Base-by-base conservation (phyloP, 2,797 vertebrate species). In the Poeciliopsis presidionis region DNA sequence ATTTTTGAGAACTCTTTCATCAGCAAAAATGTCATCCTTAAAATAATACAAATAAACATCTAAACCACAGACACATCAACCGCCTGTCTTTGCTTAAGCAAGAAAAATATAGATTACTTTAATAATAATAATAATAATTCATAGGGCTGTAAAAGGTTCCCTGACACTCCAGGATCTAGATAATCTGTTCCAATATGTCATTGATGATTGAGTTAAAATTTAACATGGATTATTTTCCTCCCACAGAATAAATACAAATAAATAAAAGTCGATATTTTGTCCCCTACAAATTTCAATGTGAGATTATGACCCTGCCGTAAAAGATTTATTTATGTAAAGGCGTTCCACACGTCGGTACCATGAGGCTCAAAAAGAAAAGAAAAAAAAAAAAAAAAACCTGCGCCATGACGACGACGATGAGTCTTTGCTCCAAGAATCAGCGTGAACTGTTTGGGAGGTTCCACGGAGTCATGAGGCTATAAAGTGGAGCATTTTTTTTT, bases 381-480 rank as follows among this genome's bases (percentile, higher is more conserved):
- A 1, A 36, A 33, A 1, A 30, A 30, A 30, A 30, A 33, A 39
- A 25, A 30, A 59, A 73, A 22, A 77, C 1, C 25, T 65, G 51
- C 61, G 20, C 18, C 18, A 36, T 0, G 16, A 20, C 28, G 57
- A 0, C 6, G 6, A 51, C 0, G 49, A 20, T 1, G 49, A 9
- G 33, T 65, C 8, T 14, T 65, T 39, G 63, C 20, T 65, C 39
- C 43, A 18, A 67, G 76, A 5, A 39, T 80, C 36, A 73, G 51
- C 63, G 53, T 14, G 18, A 79, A 28, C 25, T 72, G 71, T 86
- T 6, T 53, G 47, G 55, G 73, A 67, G 79, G 80, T 45, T 74
- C 63, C 53, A 78, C 46, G 75, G 86, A 74, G 73, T 81, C 63
- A 80, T 81, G 72, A 81, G 63, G 72, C 77, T 69, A 11, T 75